Conservation (phyloP, 2,797 vertebrate genomes). For the Dryobates pubescens region DNA sequence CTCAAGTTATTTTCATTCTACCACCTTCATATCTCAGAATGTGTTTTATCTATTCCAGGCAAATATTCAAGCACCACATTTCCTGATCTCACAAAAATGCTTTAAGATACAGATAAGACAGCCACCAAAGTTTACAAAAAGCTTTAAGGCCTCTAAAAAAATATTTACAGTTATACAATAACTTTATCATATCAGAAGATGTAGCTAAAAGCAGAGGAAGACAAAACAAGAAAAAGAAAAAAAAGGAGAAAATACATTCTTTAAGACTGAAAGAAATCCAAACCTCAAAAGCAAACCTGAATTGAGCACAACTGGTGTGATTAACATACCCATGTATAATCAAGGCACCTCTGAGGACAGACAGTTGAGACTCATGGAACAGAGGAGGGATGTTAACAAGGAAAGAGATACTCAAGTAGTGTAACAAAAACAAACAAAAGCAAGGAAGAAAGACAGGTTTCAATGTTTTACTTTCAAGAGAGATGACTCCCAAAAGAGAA, state of each 20-base stretch:
- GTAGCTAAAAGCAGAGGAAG: neutral
- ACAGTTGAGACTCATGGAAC: neutral
- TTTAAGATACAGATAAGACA: neutral
- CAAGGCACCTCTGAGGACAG: constrained; percentile 2
- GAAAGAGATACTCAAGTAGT: neutral
- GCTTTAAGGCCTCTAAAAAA: neutral
- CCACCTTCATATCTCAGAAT: neutral
- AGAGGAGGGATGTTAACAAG: neutral
- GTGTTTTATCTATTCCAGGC: neutral
- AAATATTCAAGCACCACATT: neutral
- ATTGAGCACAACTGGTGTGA: neutral
- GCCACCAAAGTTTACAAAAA: neutral
- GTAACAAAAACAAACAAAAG: neutral
- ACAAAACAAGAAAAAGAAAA: neutral
- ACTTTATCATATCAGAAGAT: neutral
- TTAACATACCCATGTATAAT: constrained; percentile 3
- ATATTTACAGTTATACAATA: neutral
- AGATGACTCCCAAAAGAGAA: neutral
- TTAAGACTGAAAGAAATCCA: neutral
- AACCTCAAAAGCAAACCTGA: constrained; percentile 20
- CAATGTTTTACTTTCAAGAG: neutral
- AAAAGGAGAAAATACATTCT: too few relatives aligned
- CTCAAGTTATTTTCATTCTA: neutral
- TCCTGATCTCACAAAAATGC: neutral
- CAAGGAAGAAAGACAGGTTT: neutral